Evolutionary conservation across 2,888 invertebrate species (phyloP), one percentile per base, ranked within the genome.

Genomic region (Tortricodes alternella): DNA sequence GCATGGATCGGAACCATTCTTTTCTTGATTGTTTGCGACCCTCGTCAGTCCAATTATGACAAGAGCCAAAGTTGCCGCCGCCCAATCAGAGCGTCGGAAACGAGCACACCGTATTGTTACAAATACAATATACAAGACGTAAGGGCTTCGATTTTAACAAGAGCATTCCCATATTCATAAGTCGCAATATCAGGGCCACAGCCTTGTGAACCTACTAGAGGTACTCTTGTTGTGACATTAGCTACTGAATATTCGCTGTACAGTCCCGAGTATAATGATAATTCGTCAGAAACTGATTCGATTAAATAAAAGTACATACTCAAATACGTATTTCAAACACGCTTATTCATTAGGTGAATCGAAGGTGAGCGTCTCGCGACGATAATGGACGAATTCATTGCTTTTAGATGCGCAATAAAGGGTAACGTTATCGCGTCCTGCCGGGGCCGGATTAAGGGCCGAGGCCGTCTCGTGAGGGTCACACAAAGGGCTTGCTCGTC

Each of bases 21-120:
- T 49, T 48, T 41, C 46, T 41, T 50, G 49, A 44, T 56, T 44
- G 62, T 62, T 67, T 53, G 61, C 66, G 65, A 81, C 84, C 85
- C 83, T 80, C 74, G 79, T 85, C 83, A 80, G 66, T 71, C 62
- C 66, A 74, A 78, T 75, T 78, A 76, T 76, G 80, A 79, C 76
- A 75, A 48, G 35, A 48, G 35, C 41, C 41, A 16, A 48, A 43
- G 15, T 43, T 23, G 23, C 29, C 15, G 46, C 18, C 23, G 9
- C 21, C 49, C 37, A 56, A 44, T 50, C 44, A 13, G 29, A 49
- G 41, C 41, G 21, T 32, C 35, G 13, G 49, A 37, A 50, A 43
- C 41, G 11, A 55, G 39, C 34, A 37, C 43, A 11, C 5, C 9
- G 49, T 18, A 49, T 44, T 50, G 43, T 44, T 32, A 23, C 23